Evolutionary conservation across 2,888 invertebrate species (phyloP), one percentile per base, ranked within the genome.

Genomic region (Andrena chrysosceles): DNA sequence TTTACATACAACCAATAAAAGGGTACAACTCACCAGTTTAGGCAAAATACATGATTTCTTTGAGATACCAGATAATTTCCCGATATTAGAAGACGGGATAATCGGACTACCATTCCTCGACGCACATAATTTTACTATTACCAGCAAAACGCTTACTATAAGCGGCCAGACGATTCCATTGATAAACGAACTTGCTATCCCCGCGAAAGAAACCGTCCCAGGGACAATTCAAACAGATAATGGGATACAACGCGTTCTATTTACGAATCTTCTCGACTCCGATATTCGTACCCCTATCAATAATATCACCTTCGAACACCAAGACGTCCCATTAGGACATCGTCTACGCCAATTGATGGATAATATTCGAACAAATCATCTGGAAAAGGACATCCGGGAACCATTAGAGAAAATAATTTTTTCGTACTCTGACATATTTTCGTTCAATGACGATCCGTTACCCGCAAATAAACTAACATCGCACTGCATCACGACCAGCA

Each of bases 21-120:
- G 7, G 26, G n/a, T 20, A 10, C 26, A 3, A 13, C 10, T 70
- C 2, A 2, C 2, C 5, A 5, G 35, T 6, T 8, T 48, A 4
- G 20, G 5, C 0, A 42, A 70, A 42, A 29, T 0, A 0, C 59
- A 70, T 2, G n/a, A 8, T 0, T 70, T 68, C 4, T 2, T 33
- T 16, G 16, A 56, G 20, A 33, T 68, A 16, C 68, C 68, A 1
- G 16, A 68, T n/a, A 35, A 68, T 26, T 68, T 56, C 5, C 68
- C 56, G 2, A 16, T 70, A 0, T n/a, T 70, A 6, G 59, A 48
- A 59, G 69, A 70, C 29, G 59, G 69, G 4, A 42, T 69, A 23
- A 10, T 70, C 0, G 59, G 59, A n/a, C 5, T 70, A 0, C 69
- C 56, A 29, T 70, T 42, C 5, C 6, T 70, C 10, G 35, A n/a